Conservation (phyloP, 2,888 invertebrate genomes). For the Acanthacorydalis orientalis region DNA sequence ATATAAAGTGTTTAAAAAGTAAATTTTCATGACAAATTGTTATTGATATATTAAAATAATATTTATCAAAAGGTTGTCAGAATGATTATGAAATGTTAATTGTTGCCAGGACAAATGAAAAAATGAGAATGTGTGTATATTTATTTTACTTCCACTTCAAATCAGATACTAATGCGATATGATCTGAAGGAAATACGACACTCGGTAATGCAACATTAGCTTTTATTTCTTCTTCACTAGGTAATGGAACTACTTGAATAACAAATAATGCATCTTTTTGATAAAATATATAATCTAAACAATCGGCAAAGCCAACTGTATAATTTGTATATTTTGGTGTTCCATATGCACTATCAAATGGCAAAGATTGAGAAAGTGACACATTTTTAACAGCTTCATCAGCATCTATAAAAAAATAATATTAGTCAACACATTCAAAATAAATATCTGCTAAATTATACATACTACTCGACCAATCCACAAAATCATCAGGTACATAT, state of each 20-base stretch:
- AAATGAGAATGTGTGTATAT: background rate
- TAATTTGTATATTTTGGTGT: slow-evolving; percentile 76
- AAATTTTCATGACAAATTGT: too few relatives aligned
- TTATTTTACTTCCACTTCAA: slow-evolving; percentile 32
- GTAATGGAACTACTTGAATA: slow-evolving; percentile 61
- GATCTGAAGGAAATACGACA: slow-evolving; percentile 83
- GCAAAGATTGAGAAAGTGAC: slow-evolving; percentile 43
- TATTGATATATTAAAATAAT: too few relatives aligned
- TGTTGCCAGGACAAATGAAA: background rate
- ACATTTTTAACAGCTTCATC: slow-evolving; percentile 47
- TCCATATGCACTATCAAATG: slow-evolving; percentile 66
- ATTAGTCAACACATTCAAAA: background rate
- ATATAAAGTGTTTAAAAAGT: too few relatives aligned
- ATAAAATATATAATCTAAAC: slow-evolving; percentile 85
- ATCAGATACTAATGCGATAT: slow-evolving; percentile 76
- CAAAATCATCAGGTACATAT: slow-evolving; percentile 39
- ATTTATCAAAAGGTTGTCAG: too few relatives aligned
- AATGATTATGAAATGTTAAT: too few relatives aligned
- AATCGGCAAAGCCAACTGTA: slow-evolving; percentile 66
- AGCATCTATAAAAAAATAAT: slow-evolving; percentile 31
- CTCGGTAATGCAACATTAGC: slow-evolving; percentile 71
- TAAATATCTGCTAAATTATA: slow-evolving; percentile 12
- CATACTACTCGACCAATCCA: slow-evolving; percentile 70
- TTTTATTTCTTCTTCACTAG: slow-evolving; percentile 57
- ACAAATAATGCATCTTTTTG: slow-evolving; percentile 46